Base-by-base conservation (phyloP, 2,113 vertebrate species). In the Lepus timidus region DNA sequence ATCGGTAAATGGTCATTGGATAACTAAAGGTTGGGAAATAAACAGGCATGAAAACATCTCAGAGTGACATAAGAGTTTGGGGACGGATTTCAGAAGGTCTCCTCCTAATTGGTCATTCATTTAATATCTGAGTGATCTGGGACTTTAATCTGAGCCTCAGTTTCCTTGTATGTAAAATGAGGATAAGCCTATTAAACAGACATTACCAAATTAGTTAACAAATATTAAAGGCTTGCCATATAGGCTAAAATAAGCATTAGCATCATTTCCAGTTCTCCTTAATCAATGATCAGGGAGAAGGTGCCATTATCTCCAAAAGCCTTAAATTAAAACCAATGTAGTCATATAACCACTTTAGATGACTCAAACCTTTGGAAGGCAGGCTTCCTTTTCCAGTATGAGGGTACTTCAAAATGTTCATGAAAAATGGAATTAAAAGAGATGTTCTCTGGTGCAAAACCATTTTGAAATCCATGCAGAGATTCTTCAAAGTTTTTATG, bases 131-230 rank as follows among this genome's bases (percentile, higher is more conserved):
- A 91, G n/a, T 58, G 80, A 62, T 33, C 31, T 74, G 49, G 67
- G 29, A 51, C 33, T 84, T 89, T n/a, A 82, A 13, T 74, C 82
- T 82, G 67, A 67, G 36, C 33, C 20, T 85, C 61, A 74, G 19
- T 65, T 76, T 86, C 33, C 58, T 94, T 19, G 55, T 58, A 29
- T 86, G 13, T 62, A 91, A 96, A 95, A 94, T 88, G 51, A 88
- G 33, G 52, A 82, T 74, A 91, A 81, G 20, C 44, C 80, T 91
- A 20, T 71, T 93, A 96, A 65, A 90, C 23, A 93, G 36, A 84
- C 67, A 96, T 86, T 71, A 74, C 10, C 83, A 76, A 88, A 91
- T 51, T 44, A 95, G 36, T 80, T 93, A 86, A 65, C 19, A 13
- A 9, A 62, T 55, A 80, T 80, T 83, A 90, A 81, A 75, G 85